Base-by-base conservation (phyloP, 2,113 vertebrate species). In the Aythya baeri region DNA sequence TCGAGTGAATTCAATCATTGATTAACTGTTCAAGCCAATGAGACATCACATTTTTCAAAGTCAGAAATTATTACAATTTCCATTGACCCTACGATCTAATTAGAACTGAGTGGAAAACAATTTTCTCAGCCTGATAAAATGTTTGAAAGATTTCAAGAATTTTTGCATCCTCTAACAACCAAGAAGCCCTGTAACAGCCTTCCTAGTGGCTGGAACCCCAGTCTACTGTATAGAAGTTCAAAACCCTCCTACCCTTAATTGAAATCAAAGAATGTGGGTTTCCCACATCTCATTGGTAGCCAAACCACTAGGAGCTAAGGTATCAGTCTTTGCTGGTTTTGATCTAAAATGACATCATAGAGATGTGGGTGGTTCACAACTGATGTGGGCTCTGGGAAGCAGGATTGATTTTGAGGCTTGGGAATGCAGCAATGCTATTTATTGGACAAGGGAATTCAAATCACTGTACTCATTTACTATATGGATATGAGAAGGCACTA, bases 21-120 rank as follows among this genome's bases (percentile, higher is more conserved):
- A 97, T 96, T 96, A 96, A 65, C 92, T 97, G 96, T 86, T 96
- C 88, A 86, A 96, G 50, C 25, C 93, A 97, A 96, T 97, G 70
- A 96, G 74, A 95, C 58, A 90, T 84, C 92, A 88, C 90, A 95
- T 96, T 96, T 96, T 96, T 97, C 95, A 96, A 94, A 95, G 94
- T 94, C 96, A 94, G 86, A 92, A 97, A 92, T 95, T 93, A 96
- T 97, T 97, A 95, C 72, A 44, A 93, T 92, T 93, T 93, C 93
- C 83, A 92, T 68, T 92, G 90, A 93, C 52, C 23, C 73, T 84
- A 62, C 54, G 73, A 88, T 78, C 26, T 93, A 93, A 96, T 93
- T 92, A 94, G 67, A 93, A 85, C 63, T 77, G 93, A 97, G 36
- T 70, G 27, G 54, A 97, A 95, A 95, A 96, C 29, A 79, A 80